These are phyloP conservation scores for Acrocephalus kingi DNA, from an alignment of 2,113 vertebrate genomes.

Conservation along the genomic window DNA sequence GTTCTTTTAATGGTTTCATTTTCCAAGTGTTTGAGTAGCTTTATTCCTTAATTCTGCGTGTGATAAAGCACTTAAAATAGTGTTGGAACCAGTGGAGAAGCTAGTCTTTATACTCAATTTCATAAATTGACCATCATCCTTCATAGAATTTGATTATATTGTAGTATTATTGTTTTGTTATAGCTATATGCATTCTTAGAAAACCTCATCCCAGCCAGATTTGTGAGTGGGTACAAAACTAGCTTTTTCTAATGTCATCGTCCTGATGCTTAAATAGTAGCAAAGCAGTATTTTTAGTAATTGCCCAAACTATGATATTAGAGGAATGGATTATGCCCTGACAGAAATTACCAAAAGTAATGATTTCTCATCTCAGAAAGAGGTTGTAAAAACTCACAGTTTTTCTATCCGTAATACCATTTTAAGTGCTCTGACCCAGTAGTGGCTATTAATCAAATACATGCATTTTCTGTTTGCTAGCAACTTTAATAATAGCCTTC, in stretches of 20 bases:
- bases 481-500: not conserved
- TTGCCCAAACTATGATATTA: not conserved
- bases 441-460: not conserved
- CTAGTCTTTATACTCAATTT: not conserved
- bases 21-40: not conserved
- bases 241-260: not conserved
- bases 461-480: not conserved
- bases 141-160: not conserved
- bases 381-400: not conserved
- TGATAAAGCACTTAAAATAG: not conserved
- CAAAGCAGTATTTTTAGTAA: not conserved
- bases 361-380: not conserved
- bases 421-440: not conserved
- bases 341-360: not conserved
- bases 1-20: not conserved
- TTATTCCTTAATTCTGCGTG: not conserved
- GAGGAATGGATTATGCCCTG: not conserved
- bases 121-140: not conserved
- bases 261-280: not conserved
- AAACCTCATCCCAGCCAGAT: not conserved
- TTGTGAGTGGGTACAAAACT: not conserved
- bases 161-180: not conserved
- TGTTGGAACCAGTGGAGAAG: not conserved
- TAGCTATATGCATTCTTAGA: not conserved
- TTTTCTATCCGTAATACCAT: not conserved